These are phyloP conservation scores for Drosophila rufa DNA, from an alignment of 1,140 invertebrate genomes.

Conservation along the genomic window DNA sequence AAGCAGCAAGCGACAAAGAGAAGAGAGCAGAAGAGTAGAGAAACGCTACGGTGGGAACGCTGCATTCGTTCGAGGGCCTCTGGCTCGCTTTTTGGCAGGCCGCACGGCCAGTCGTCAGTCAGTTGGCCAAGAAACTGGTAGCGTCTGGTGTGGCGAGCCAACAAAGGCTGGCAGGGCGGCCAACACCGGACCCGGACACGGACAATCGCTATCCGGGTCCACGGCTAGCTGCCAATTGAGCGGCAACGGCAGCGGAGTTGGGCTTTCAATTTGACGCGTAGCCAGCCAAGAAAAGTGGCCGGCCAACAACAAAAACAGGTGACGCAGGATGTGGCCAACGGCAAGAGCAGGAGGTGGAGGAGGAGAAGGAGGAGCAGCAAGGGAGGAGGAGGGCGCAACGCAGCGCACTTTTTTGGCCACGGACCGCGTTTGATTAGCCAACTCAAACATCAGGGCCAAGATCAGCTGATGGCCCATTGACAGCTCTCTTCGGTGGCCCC, in stretches of 20 bases:
- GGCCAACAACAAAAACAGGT: constrained; percentile 66
- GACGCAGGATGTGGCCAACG: constrained; percentile 69
- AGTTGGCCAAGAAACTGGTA: constrained; percentile 85
- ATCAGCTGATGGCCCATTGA: constrained; percentile 72
- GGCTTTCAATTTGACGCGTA: constrained; percentile 78
- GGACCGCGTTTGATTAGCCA: constrained; percentile 79
- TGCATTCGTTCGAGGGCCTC: constrained; percentile 73
- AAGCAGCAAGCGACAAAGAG: constrained; percentile 57
- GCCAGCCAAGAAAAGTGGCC: constrained; percentile 84
- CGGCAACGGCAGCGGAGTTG: constrained; percentile 27
- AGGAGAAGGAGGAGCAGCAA: constrained; percentile 12
- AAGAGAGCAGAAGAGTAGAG: constrained; percentile 30
- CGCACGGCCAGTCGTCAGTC: constrained; percentile 81
- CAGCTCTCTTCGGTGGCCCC: constrained; percentile 29
- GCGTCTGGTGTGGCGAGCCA: constrained; percentile 83
- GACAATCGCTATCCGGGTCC: constrained; percentile 47
- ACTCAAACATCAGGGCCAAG: constrained; percentile 81
- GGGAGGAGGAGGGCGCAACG: constrained; percentile 41
- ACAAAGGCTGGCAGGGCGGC: constrained; percentile 80
- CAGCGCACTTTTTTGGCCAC: constrained; percentile 66
- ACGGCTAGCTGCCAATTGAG: constrained; percentile 67
- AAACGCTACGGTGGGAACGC: constrained; percentile 42
- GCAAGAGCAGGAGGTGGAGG: constrained; percentile 11
- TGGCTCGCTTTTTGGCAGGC: constrained; percentile 80
- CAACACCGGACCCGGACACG: constrained; percentile 74